phyloP scores from a whole-genome alignment of 1,140 invertebrate genomes.

The Ridgeia piscesae region DNA sequence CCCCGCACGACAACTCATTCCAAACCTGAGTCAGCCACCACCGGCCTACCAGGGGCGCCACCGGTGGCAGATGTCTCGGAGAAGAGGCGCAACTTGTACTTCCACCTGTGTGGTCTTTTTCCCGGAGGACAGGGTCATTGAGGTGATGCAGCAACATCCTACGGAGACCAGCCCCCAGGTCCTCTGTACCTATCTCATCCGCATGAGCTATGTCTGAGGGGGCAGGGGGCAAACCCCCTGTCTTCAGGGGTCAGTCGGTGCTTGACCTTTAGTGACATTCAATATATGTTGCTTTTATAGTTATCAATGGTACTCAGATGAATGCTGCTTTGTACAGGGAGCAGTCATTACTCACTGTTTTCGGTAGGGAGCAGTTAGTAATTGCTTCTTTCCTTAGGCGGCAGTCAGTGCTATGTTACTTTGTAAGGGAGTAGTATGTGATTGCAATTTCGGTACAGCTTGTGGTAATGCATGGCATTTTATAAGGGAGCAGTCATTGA shows the following conservation, averaged over 20 bases:
- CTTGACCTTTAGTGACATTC: not conserved
- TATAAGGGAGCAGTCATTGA: not conserved
- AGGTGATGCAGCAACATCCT: slow-evolving; percentile 81
- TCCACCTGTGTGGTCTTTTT: slow-evolving; percentile 84
- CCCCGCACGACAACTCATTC: slow-evolving; percentile 14
- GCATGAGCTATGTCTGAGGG: not conserved
- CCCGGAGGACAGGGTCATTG: slow-evolving; percentile 81
- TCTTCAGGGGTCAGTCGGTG: not conserved
- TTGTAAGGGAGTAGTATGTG: no score
- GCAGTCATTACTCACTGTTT: no score
- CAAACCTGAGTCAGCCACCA: slow-evolving; percentile 62
- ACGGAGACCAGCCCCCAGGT: slow-evolving; percentile 84
- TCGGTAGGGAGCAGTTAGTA: not conserved
- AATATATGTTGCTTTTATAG: not conserved
- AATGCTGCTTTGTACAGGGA: no score
- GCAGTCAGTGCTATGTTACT: no score
- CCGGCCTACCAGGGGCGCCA: slow-evolving; percentile 63
- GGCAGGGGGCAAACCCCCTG: not conserved
- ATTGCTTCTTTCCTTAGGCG: not conserved
- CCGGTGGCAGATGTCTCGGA: not conserved
- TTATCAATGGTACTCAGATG: not conserved
- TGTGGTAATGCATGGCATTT: not conserved
- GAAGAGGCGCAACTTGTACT: slow-evolving; percentile 60
- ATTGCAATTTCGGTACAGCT: not conserved
- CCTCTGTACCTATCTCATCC: slow-evolving; percentile 82